These are phyloP conservation scores for Motacilla tschutschensis DNA, from an alignment of 2,113 vertebrate species.

Conservation along the genomic window DNA sequence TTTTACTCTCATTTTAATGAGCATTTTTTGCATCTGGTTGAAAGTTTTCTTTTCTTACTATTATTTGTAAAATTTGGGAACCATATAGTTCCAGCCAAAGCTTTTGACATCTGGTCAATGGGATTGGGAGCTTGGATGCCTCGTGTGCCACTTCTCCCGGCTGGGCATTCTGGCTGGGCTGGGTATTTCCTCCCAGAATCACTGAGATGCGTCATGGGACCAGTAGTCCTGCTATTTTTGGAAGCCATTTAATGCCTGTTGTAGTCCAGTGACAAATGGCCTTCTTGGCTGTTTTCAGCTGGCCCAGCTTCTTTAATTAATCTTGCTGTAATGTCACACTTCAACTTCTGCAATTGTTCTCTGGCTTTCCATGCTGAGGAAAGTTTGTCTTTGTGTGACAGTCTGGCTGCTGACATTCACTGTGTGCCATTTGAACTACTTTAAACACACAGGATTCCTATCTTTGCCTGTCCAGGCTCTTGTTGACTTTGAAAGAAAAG, in stretches of 20 bases:
- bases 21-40: background rate
- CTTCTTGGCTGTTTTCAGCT: background rate
- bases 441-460: background rate
- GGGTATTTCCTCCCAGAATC: background rate
- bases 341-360: conserved; percentile 25
- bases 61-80: background rate
- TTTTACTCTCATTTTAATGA: background rate
- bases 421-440: background rate
- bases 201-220: background rate
- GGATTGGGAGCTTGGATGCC: background rate
- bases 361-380: background rate
- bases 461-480: background rate
- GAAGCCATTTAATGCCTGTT: background rate
- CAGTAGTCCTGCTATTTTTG: conserved; percentile 7
- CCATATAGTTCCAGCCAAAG: background rate
- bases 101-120: background rate
- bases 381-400: background rate
- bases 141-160: background rate
- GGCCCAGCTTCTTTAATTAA: conserved; percentile 7
- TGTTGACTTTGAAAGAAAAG: background rate
- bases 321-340: conserved; percentile 6
- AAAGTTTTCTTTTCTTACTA: background rate
- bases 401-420: background rate
- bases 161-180: background rate
- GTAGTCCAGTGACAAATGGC: conserved; percentile 21